Evolutionary conservation across 1,140 invertebrate genomes (phyloP).

Genomic region (Pollicipes pollicipes): DNA sequence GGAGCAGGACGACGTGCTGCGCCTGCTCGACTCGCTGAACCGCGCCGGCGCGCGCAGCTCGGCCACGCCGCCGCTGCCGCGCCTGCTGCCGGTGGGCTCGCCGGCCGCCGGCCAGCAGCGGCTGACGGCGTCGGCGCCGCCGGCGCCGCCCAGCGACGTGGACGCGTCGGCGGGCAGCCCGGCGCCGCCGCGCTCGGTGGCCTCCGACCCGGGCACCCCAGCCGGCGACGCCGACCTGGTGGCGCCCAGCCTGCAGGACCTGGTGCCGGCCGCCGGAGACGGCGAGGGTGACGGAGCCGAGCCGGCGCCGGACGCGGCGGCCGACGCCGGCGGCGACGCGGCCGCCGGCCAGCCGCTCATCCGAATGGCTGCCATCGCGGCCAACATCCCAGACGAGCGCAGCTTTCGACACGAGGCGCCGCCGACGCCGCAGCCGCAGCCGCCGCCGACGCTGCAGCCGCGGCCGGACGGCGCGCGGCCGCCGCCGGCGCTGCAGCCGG

Average conservation of each 20-base stretch:
- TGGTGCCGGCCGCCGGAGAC: neutral
- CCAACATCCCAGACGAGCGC: slow-evolving; percentile 5
- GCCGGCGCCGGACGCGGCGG: no score
- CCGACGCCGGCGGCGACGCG: neutral
- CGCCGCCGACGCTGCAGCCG: neutral
- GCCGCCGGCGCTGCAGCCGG: no score
- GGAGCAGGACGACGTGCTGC: neutral
- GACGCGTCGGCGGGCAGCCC: neutral
- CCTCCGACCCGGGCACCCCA: neutral
- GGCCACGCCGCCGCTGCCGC: neutral
- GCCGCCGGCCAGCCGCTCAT: neutral
- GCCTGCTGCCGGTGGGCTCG: neutral
- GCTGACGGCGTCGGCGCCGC: neutral
- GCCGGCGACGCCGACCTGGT: neutral
- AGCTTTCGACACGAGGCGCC: neutral
- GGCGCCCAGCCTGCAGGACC: neutral
- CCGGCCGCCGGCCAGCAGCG: neutral
- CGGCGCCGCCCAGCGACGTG: no score
- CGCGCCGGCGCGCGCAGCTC: neutral
- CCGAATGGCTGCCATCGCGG: slow-evolving; percentile 2
- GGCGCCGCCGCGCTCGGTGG: neutral
- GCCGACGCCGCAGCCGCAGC: neutral
- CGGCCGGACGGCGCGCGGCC: neutral
- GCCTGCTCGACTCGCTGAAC: neutral
- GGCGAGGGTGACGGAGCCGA: neutral